Base-by-base conservation (phyloP, 2,113 vertebrate genomes). In the Paramormyrops kingsleyae region DNA sequence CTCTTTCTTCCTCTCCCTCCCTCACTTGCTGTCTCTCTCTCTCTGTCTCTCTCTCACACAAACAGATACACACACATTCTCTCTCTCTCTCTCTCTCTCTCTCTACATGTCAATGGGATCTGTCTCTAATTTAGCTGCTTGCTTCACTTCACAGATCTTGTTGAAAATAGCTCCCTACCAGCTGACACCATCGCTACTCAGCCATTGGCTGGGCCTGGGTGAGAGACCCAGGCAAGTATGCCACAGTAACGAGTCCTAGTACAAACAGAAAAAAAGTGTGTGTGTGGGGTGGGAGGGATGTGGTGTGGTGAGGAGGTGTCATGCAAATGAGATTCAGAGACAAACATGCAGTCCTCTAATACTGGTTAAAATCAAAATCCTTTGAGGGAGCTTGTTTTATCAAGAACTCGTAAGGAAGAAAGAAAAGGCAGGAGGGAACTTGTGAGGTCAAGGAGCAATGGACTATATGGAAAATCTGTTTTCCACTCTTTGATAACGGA, bases 141-240 rank as follows among this genome's bases (percentile, higher is more conserved):
- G 94, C 94, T 95, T 96, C 94, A 94, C 92, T 94, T 95, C 94
- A 93, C 94, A 95, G 94, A 92, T 92, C 88, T 90, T 50, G 94
- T 95, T 95, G 91, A 95, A 95, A 96, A 95, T 95, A 95, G 95
- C 94, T 93, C 83, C 92, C 92, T 90, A 93, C 90, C 94, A 94
- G 93, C 91, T 96, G 95, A 96, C 52, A 91, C 87, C 9, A n/a
- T 35, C 90, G 91, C 90, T 5, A 90, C 90, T 12, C 47, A 88
- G 70, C 89, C 66, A 95, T 95, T 96, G 94, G 94, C 90, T 19
- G 83, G 19, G 83, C 87, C 53, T 87, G 88, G 85, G 84, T 87
- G 53, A 84, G 90, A 93, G 92, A 91, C 91, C 93, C 91, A 91
- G 85, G 88, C 88, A 94, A 47, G 83, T 44, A 92, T 95, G 93